Conservation (phyloP, 1,140 invertebrate genomes). For the Trichonephila clavata region DNA sequence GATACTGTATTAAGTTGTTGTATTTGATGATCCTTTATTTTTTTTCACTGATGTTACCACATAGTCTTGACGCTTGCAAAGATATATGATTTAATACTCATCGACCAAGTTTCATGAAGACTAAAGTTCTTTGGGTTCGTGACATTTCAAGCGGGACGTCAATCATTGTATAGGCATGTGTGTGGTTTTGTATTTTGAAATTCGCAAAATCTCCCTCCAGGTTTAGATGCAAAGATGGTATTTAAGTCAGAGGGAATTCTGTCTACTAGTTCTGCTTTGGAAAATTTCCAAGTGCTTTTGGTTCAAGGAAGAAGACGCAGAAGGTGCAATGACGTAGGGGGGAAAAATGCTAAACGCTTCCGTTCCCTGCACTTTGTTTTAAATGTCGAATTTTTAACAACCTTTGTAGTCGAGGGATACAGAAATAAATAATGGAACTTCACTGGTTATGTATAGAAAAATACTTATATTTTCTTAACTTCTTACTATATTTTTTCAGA, state of each 20-base stretch:
- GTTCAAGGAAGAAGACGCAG: conserved; percentile 16
- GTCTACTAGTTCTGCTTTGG: not conserved
- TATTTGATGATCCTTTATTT: no score
- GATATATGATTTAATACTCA: no score
- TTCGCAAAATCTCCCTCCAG: not conserved
- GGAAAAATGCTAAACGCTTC: not conserved
- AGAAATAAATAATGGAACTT: no score
- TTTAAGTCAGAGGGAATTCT: conserved; percentile 7
- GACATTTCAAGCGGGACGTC: not conserved
- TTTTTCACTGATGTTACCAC: no score
- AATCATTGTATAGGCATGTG: no score
- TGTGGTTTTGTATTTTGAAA: not conserved
- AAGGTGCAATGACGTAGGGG: conserved; percentile 21
- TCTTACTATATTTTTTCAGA: no score
- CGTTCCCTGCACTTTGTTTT: not conserved
- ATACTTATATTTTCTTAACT: no score
- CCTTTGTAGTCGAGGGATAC: no score
- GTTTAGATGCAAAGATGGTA: not conserved
- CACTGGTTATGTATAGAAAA: no score
- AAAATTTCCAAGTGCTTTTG: conserved; percentile 25
- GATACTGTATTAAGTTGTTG: no score
- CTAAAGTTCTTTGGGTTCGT: not conserved
- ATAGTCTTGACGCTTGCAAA: no score
- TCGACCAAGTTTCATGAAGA: no score
- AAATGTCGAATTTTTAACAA: conserved; percentile 7